These are phyloP conservation scores for Drosophila tripunctata DNA, from an alignment of 2,888 invertebrate genomes.

Conservation along the genomic window DNA sequence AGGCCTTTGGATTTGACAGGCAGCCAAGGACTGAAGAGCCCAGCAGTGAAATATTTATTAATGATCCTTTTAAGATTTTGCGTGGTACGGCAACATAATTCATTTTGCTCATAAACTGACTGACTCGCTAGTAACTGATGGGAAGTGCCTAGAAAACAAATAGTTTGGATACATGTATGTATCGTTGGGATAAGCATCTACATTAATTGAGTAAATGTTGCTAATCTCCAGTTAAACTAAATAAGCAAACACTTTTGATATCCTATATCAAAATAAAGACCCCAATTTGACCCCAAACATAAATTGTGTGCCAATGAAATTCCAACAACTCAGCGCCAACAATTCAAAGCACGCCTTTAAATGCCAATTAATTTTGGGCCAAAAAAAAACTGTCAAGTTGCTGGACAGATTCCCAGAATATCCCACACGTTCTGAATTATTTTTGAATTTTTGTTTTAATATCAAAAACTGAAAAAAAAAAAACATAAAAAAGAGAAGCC, in stretches of 20 bases:
- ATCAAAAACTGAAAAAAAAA: constrained; percentile 39
- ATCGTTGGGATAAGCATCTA: neutral
- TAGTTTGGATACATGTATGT: constrained; percentile 10
- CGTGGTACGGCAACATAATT: constrained; percentile 82
- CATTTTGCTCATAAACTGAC: constrained; percentile 81
- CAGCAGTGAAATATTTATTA: constrained; percentile 75
- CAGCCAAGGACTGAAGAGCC: constrained; percentile 41
- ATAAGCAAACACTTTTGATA: neutral
- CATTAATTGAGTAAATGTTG: constrained; percentile 13
- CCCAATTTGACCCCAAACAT: constrained; percentile 23
- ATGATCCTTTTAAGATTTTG: constrained; percentile 83
- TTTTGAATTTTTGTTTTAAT: constrained; percentile 50
- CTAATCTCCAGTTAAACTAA: neutral
- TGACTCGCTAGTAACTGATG: constrained; percentile 31
- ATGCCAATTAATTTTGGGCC: constrained; percentile 67
- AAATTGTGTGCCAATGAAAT: constrained; percentile 28
- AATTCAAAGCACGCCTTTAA: constrained; percentile 63
- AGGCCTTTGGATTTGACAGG: constrained; percentile 48
- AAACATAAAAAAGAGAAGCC: constrained; percentile 35
- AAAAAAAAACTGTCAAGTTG: constrained; percentile 64
- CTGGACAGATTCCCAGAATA: constrained; percentile 55
- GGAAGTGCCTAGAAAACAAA: constrained; percentile 9
- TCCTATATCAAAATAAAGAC: neutral
- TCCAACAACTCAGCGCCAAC: constrained; percentile 26
- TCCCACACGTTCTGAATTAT: constrained; percentile 44